Evolutionary conservation across 2,888 invertebrate genomes (phyloP).

Genomic region (Cistogaster globosa): DNA sequence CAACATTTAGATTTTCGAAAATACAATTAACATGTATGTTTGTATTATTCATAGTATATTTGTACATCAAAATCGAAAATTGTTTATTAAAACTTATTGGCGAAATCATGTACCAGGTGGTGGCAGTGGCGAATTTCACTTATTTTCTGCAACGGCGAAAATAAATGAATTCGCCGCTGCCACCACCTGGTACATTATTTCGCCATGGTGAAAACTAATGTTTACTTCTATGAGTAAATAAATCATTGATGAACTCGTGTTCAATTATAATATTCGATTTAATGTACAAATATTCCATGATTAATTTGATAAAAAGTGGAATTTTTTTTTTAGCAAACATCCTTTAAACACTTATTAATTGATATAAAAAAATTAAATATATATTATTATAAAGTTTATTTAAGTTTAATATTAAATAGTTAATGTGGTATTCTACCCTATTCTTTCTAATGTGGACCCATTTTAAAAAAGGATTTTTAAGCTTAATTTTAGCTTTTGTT

Average conservation of each 20-base stretch:
- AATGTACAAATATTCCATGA: constrained; percentile 27
- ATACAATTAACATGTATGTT: constrained; percentile 24
- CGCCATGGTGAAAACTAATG: too few species aligned
- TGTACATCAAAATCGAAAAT: neutral
- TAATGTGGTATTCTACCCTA: constrained; percentile 42
- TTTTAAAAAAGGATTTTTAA: constrained; percentile 41
- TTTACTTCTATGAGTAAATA: too few species aligned
- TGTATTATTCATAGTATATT: constrained; percentile 15
- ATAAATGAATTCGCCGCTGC: too few species aligned
- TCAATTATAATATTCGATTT: neutral
- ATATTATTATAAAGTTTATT: constrained; percentile 10
- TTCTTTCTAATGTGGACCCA: constrained; percentile 66
- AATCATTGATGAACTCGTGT: too few species aligned
- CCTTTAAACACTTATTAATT: constrained; percentile 54
- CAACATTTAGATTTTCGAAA: constrained; percentile 64
- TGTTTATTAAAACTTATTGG: too few species aligned
- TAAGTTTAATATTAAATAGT: constrained; percentile 35
- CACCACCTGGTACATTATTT: too few species aligned
- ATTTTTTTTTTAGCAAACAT: constrained; percentile 37
- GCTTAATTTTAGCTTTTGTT: constrained; percentile 41
- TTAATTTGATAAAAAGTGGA: constrained; percentile 31
- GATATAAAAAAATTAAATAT: constrained; percentile 14
- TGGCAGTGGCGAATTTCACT: too few species aligned
- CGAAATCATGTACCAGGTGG: too few species aligned
- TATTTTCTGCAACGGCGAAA: too few species aligned